phyloP scores from a whole-genome alignment of 2,113 vertebrate species.

The Callionymus lyra region DNA sequence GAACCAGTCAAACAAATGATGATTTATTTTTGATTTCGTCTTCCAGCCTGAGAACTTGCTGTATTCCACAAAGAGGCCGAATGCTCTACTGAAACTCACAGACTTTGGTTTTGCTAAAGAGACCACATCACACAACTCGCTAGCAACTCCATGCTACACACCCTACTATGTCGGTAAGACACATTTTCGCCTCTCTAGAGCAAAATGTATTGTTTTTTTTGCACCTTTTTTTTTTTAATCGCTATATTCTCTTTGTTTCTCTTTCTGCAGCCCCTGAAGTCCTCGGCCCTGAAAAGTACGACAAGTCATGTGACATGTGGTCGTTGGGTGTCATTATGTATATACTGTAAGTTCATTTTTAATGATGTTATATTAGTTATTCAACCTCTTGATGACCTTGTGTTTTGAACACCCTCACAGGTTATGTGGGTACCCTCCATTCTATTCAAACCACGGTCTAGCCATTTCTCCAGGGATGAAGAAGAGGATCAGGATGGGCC shows the following conservation, averaged over 20 bases:
- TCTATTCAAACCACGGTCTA: constrained; percentile 95
- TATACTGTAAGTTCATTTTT: constrained; percentile 78
- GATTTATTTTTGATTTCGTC: too few relatives aligned
- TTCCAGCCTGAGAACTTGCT: constrained; percentile 90
- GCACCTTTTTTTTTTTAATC: neutral
- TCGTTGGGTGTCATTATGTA: constrained; percentile 99
- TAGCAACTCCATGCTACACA: constrained; percentile 95
- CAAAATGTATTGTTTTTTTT: neutral
- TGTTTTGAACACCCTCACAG: constrained; percentile 43
- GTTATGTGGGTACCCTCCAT: constrained; percentile 93
- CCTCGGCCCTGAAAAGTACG: constrained; percentile 94
- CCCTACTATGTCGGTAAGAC: constrained; percentile 95
- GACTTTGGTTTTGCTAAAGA: constrained; percentile 99
- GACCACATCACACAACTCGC: constrained; percentile 91
- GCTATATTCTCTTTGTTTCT: neutral
- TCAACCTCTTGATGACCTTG: neutral
- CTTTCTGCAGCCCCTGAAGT: constrained; percentile 84
- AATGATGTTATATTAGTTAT: neutral
- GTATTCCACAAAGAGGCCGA: constrained; percentile 85
- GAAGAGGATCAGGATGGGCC: constrained; percentile 88
- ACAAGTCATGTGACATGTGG: constrained; percentile 99
- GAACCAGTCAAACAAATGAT: too few relatives aligned
- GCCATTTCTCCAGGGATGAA: constrained; percentile 99
- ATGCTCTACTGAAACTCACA: constrained; percentile 86
- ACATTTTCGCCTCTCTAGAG: neutral